These are phyloP conservation scores for Aythya baeri DNA, from an alignment of 2,113 vertebrate species.

Conservation along the genomic window DNA sequence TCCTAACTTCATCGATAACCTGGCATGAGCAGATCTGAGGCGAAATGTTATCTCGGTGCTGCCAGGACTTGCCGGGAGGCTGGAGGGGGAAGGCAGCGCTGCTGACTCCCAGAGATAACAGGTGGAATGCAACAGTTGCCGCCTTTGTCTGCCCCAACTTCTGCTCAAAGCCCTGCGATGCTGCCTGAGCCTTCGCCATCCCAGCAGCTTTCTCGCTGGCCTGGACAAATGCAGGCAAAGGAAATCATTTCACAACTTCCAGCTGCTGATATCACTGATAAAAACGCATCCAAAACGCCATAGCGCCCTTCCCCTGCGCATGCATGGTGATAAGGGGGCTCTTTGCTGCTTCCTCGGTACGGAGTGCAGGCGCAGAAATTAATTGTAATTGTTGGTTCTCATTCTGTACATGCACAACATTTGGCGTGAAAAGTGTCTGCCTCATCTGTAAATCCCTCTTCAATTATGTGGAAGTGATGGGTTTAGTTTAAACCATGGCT, in stretches of 20 bases:
- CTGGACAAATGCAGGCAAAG: neutral
- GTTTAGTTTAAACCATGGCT: conserved; percentile 20
- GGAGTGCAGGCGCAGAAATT: neutral
- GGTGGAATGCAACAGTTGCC: conserved; percentile 23
- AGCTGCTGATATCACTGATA: neutral
- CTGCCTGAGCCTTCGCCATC: neutral
- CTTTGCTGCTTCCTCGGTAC: neutral
- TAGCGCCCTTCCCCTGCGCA: neutral
- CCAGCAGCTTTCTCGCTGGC: neutral
- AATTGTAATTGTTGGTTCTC: conserved; percentile 1
- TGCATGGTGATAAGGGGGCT: neutral
- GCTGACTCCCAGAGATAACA: conserved; percentile 31
- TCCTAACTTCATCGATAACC: neutral
- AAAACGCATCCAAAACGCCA: neutral
- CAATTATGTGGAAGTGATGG: neutral
- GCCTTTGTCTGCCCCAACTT: neutral
- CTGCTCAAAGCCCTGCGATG: neutral
- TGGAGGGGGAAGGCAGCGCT: conserved; percentile 6
- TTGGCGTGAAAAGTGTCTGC: neutral
- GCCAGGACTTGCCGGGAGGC: conserved; percentile 25
- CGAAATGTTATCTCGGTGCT: neutral
- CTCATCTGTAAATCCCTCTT: conserved; percentile 13
- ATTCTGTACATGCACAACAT: neutral
- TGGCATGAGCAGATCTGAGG: neutral
- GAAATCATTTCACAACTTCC: conserved; percentile 4